Evolutionary conservation across 1,140 invertebrate genomes (phyloP).

Genomic region (Cyclina sinensis): DNA sequence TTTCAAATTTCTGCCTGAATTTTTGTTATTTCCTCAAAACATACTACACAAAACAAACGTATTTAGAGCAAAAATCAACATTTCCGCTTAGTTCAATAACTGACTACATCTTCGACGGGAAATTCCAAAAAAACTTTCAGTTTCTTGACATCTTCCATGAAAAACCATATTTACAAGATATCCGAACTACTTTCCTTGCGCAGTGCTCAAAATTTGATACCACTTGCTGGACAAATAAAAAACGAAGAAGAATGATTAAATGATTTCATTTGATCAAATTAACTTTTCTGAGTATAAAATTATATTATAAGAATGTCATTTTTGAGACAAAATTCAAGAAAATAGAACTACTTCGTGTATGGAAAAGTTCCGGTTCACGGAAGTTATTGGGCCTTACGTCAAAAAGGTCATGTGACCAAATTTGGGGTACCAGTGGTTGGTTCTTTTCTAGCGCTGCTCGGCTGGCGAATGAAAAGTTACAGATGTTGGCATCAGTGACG

Average conservation of each 20-base stretch:
- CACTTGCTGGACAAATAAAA: neutral
- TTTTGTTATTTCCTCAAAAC: neutral
- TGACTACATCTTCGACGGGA: neutral
- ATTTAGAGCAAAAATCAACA: slow-evolving; percentile 5
- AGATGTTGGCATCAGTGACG: too few relatives aligned
- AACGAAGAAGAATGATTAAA: neutral
- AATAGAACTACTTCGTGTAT: slow-evolving; percentile 6
- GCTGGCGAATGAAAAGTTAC: too few relatives aligned
- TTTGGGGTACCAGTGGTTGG: slow-evolving; percentile 14
- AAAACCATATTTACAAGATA: slow-evolving; percentile 56
- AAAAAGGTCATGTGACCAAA: slow-evolving; percentile 52
- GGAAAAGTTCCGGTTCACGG: slow-evolving; percentile 12
- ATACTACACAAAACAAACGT: neutral
- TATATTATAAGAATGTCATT: too few relatives aligned
- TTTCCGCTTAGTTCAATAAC: neutral
- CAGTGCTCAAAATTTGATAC: neutral
- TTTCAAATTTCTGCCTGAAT: neutral
- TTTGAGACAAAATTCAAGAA: too few relatives aligned
- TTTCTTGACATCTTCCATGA: slow-evolving; percentile 35
- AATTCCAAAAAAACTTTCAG: slow-evolving; percentile 37
- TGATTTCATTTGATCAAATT: too few relatives aligned
- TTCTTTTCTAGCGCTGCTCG: too few relatives aligned
- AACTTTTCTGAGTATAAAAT: too few relatives aligned
- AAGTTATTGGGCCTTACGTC: slow-evolving; percentile 35
- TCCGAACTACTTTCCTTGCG: slow-evolving; percentile 34